Evolutionary conservation across 2,888 invertebrate species (phyloP).

Genomic region (Aleiodes alternator): DNA sequence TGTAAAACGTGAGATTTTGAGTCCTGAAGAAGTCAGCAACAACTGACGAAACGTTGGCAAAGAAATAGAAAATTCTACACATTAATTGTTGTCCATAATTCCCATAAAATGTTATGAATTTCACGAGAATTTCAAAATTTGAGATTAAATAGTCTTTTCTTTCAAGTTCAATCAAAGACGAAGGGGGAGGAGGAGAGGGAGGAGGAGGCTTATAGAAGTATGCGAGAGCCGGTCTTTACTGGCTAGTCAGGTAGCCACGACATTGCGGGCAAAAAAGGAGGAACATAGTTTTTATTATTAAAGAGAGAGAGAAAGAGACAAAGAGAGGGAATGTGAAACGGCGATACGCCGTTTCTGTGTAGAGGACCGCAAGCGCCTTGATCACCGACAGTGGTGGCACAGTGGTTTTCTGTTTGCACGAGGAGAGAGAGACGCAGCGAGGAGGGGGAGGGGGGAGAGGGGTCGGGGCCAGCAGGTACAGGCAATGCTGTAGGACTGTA

Average conservation of each 20-base stretch:
- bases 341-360: conserved; percentile 48
- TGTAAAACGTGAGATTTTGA: no score
- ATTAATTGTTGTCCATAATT: no score
- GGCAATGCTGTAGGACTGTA: conserved; percentile 49
- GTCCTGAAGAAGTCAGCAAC: no score
- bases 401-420: conserved; percentile 12
- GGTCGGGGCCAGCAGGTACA: conserved; percentile 57
- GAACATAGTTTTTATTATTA: conserved; percentile 2
- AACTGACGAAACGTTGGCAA: no score
- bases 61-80: no score
- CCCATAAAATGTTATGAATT: no score
- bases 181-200: conserved; percentile 23
- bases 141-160: no score
- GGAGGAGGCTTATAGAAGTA: neutral
- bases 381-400: neutral
- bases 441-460: conserved; percentile 43
- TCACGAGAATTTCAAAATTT: no score
- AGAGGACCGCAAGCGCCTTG: conserved; percentile 34
- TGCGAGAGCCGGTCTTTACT: conserved; percentile 4
- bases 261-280: conserved; percentile 23
- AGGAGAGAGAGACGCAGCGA: conserved; percentile 38
- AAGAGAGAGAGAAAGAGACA: neutral
- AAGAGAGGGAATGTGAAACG: neutral
- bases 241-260: conserved; percentile 30
- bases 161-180: conserved; percentile 32